These are phyloP conservation scores for Acridotheres tristis DNA, from an alignment of 2,797 vertebrate species.

Conservation along the genomic window DNA sequence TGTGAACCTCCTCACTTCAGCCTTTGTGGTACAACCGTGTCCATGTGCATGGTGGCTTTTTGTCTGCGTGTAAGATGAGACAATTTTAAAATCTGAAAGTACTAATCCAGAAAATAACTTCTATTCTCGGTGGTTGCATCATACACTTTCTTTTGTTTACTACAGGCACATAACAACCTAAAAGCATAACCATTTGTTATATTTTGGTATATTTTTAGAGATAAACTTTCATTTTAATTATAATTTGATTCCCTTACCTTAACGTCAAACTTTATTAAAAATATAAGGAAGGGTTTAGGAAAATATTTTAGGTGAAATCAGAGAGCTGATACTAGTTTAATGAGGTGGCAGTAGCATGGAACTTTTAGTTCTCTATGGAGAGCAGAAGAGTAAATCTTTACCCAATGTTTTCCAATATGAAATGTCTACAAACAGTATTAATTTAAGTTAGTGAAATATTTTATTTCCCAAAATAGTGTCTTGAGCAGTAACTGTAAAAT, in stretches of 20 bases:
- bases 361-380: background rate
- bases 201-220: background rate
- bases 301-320: background rate
- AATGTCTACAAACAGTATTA: background rate
- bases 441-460: conserved; percentile 28
- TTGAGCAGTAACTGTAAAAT: conserved; percentile 21
- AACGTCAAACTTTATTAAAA: background rate
- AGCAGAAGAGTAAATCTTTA: background rate
- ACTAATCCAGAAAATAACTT: background rate
- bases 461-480: conserved; percentile 28
- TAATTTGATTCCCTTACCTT: background rate
- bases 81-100: background rate
- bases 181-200: background rate
- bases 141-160: background rate
- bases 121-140: background rate
- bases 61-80: background rate
- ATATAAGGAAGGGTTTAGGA: background rate
- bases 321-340: background rate
- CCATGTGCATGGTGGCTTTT: background rate
- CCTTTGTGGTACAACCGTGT: background rate
- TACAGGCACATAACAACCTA: background rate
- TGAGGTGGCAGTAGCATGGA: background rate
- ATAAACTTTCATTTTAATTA: background rate
- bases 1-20: background rate
- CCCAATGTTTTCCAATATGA: background rate